Evolutionary conservation across 2,113 vertebrate genomes (phyloP).

Genomic region (Calyptommatus sinebrachiatus): DNA sequence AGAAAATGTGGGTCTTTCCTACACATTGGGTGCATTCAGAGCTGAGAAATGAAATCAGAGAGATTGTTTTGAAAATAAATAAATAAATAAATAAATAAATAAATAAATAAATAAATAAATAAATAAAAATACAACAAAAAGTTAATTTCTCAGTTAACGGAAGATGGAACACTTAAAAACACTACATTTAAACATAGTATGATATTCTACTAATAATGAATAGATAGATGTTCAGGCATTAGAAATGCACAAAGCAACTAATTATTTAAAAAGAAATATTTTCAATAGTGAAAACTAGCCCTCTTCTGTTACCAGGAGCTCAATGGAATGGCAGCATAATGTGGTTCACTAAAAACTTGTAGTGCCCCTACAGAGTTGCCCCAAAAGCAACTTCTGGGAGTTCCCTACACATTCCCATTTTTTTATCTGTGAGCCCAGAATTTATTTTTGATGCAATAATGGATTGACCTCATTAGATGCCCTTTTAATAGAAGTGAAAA

Average conservation of each 20-base stretch:
- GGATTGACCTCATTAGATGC: no score
- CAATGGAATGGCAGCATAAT: neutral
- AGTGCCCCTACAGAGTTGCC: no score
- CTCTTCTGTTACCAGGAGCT: no score
- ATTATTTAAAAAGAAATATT: neutral
- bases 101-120: neutral
- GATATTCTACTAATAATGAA: neutral
- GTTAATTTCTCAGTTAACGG: neutral
- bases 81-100: neutral
- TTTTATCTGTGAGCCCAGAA: no score
- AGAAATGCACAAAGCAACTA: neutral
- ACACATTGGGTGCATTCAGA: slow-evolving; percentile 14
- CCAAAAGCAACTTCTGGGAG: no score
- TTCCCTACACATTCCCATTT: no score
- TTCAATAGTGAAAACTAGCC: neutral
- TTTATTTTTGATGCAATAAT: no score
- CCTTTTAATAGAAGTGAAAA: no score
- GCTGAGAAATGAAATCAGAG: slow-evolving; percentile 60
- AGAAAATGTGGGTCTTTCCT: no score
- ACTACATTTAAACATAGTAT: neutral
- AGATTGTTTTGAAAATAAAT: slow-evolving; percentile 35
- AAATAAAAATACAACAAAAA: neutral
- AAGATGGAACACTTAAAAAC: slow-evolving; percentile 28
- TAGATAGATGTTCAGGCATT: neutral
- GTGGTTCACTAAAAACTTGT: no score